Evolutionary conservation across 2,797 vertebrate species (phyloP), one percentile per base, ranked within the genome.

Genomic region (Kryptopterus vitreolus): DNA sequence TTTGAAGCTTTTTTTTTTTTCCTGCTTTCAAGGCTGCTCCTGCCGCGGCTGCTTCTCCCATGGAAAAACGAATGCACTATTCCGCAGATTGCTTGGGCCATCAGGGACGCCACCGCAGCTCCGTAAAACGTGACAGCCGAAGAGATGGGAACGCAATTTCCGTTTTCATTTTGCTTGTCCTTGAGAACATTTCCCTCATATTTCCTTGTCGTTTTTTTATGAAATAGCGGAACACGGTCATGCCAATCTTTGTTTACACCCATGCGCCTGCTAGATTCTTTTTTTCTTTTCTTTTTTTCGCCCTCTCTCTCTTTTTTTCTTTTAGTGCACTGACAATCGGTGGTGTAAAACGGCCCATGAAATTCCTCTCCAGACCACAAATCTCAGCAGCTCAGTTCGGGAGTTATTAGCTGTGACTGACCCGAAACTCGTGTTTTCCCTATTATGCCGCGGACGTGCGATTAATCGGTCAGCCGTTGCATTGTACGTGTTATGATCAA

Each of bases 11-110:
- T 55, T 12, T n/a, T n/a, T n/a, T n/a, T n/a, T n/a, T n/a, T n/a
- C n/a, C 33, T 59, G 48, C 74, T 80, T 65, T 82, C 62, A 43
- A 72, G 33, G 20, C 55, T 35, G 55, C 9, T 69, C 22, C 76
- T 62, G 57, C 33, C n/a, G 43, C 38, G 31, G 43, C 48, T 31
- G 58, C 50, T 50, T n/a, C 33, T 7, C 48, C n/a, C 78, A 81
- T 86, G 22, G n/a, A 82, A 85, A 83, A 77, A 83, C 80, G 38
- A 46, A 85, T 82, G 68, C 33, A 1, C 33, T 77, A 33, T 43
- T 73, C 62, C 29, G 22, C 59, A 63, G 69, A 43, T 79, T 29
- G 62, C 59, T n/a, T 31, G 75, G 77, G 76, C 65, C 53, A 12
- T 59, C 58, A 35, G 48, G 57, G 52, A 66, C 2, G 38, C n/a